phyloP scores from a whole-genome alignment of 2,888 invertebrate genomes.

The Apodemia duryi region DNA sequence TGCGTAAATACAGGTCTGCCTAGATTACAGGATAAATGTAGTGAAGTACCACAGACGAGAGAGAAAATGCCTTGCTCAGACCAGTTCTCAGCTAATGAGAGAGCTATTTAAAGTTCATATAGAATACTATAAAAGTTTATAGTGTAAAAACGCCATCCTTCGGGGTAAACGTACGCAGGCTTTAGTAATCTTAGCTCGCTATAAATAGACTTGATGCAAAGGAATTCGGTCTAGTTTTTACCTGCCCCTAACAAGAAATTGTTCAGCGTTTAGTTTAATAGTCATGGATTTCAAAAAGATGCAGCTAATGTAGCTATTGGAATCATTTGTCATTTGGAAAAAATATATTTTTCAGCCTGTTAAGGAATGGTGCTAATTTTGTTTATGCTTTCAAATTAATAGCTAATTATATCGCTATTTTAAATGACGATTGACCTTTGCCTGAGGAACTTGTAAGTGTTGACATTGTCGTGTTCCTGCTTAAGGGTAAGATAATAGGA shows the following conservation, averaged over 20 bases:
- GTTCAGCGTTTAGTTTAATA: constrained; percentile 29
- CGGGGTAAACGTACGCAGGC: constrained; percentile 41
- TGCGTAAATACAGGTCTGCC: constrained; percentile 10
- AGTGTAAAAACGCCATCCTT: constrained; percentile 40
- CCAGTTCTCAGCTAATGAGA: constrained; percentile 44
- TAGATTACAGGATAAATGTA: constrained; percentile 21
- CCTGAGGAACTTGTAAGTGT: too few species aligned
- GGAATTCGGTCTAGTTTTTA: constrained; percentile 43
- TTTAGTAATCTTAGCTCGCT: constrained; percentile 32
- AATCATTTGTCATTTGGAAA: constrained; percentile 5
- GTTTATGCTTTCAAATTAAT: background rate
- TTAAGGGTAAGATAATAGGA: too few species aligned
- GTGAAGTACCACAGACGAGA: constrained; percentile 25
- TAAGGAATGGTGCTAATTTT: background rate
- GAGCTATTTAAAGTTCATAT: constrained; percentile 43
- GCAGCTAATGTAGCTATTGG: constrained; percentile 3
- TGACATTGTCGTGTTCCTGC: too few species aligned
- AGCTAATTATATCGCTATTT: too few species aligned
- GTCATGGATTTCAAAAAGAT: constrained; percentile 1
- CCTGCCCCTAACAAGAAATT: constrained; percentile 24
- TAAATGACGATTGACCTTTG: too few species aligned
- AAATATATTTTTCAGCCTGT: background rate
- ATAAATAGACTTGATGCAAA: constrained; percentile 42
- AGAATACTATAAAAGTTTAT: constrained; percentile 39
- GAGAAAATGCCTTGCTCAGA: constrained; percentile 34